These are phyloP conservation scores for Deilephila porcellus DNA, from an alignment of 2,888 invertebrate genomes.

Conservation along the genomic window DNA sequence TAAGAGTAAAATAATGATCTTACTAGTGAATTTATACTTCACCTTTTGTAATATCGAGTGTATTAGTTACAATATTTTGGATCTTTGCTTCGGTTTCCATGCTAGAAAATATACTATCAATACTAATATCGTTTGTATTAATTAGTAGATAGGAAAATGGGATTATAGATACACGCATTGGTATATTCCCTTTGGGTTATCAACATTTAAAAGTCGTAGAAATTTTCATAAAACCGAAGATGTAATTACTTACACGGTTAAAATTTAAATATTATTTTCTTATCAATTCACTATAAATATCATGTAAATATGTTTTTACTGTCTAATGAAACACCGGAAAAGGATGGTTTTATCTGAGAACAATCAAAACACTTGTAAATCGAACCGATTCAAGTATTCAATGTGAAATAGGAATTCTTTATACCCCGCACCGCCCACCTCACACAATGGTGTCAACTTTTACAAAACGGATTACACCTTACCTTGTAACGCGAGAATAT, in stretches of 20 bases:
- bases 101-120: too few relatives aligned
- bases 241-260: too few relatives aligned
- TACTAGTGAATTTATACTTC: not conserved
- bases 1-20: not conserved
- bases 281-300: too few relatives aligned
- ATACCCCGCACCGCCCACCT: not conserved
- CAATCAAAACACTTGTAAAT: conserved; percentile 4
- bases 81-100: too few relatives aligned
- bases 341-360: not conserved
- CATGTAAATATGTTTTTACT: not conserved
- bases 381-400: not conserved
- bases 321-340: not conserved
- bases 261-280: too few relatives aligned
- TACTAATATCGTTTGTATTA: too few relatives aligned
- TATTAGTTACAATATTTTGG: too few relatives aligned
- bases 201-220: not conserved
- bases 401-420: not conserved
- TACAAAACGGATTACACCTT: conserved; percentile 32
- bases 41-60: too few relatives aligned
- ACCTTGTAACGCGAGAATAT: conserved; percentile 38
- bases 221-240: not conserved
- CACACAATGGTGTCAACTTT: not conserved
- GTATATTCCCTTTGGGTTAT: not conserved
- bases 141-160: too few relatives aligned
- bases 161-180: too few relatives aligned